phyloP scores from a whole-genome alignment of 2,888 invertebrate species.

The Chloroclysta siterata region DNA sequence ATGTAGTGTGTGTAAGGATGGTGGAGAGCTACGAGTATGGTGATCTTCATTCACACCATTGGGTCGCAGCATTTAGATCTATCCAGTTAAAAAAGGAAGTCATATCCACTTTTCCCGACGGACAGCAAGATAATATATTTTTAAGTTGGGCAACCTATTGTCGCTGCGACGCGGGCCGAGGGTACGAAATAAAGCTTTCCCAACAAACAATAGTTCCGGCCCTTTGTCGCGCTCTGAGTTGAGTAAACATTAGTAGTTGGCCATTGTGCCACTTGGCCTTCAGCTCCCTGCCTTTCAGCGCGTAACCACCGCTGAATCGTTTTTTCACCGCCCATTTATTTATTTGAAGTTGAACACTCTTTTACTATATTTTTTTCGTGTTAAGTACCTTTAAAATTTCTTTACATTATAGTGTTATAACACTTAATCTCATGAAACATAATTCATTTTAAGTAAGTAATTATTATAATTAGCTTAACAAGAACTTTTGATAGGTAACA shows the following conservation, averaged over 20 bases:
- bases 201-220: conserved; percentile 85
- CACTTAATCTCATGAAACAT: neutral
- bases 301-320: conserved; percentile 41
- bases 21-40: too few species aligned
- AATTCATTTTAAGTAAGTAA: neutral
- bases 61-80: too few species aligned
- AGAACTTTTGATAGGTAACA: conserved; percentile 2
- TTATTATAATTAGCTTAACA: neutral
- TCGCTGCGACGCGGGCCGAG: conserved; percentile 73
- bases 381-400: neutral
- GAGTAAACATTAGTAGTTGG: conserved; percentile 84
- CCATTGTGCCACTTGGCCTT: conserved; percentile 63
- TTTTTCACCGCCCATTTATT: conserved; percentile 35
- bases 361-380: conserved; percentile 9
- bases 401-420: too few species aligned
- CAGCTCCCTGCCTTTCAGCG: conserved; percentile 43
- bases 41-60: too few species aligned
- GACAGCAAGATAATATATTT: conserved; percentile 77
- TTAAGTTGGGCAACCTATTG: conserved; percentile 85
- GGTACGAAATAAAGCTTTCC: conserved; percentile 84
- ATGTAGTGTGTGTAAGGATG: too few species aligned
- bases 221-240: conserved; percentile 81
- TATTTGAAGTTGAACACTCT: conserved; percentile 24
- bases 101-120: conserved; percentile 58
- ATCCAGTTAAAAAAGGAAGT: conserved; percentile 1